Evolutionary conservation across 2,888 invertebrate species (phyloP).

Genomic region (Gymnoscelis rufifasciata): DNA sequence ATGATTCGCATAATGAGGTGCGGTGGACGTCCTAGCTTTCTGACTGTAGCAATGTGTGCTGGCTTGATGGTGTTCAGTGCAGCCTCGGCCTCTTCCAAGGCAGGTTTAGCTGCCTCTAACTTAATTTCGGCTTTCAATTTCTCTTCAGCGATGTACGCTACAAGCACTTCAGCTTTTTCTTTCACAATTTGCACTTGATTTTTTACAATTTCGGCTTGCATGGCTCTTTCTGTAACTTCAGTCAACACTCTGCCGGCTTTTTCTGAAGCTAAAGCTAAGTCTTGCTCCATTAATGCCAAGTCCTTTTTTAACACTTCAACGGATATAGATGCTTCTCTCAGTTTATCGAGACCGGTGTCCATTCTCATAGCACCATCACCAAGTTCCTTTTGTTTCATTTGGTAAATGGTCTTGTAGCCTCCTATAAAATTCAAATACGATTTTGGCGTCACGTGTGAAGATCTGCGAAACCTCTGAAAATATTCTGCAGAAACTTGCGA

Average conservation of each 20-base stretch:
- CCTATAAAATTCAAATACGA: constrained; percentile 97
- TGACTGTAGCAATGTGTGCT: constrained; percentile 95
- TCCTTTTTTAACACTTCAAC: constrained; percentile 95
- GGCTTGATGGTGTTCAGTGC: constrained; percentile 98
- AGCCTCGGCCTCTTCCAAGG: constrained; percentile 95
- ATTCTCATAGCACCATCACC: constrained; percentile 94
- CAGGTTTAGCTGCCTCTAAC: constrained; percentile 96
- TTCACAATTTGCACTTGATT: constrained; percentile 97
- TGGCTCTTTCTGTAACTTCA: constrained; percentile 95
- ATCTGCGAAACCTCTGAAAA: constrained; percentile 93
- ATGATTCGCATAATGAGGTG: constrained; percentile 98
- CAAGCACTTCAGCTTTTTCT: constrained; percentile 94
- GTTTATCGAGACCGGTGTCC: constrained; percentile 96
- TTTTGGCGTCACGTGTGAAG: constrained; percentile 98
- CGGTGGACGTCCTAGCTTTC: constrained; percentile 96
- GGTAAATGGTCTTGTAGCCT: constrained; percentile 96
- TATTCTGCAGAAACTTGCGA: constrained; percentile 91
- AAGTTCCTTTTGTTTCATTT: constrained; percentile 91
- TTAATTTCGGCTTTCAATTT: constrained; percentile 95
- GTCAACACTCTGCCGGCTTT: constrained; percentile 92
- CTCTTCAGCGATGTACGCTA: constrained; percentile 91
- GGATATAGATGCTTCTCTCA: constrained; percentile 96
- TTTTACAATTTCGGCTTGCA: constrained; percentile 96
- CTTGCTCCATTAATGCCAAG: constrained; percentile 95
- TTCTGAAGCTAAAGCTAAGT: constrained; percentile 93